Evolutionary conservation across 1,140 invertebrate genomes (phyloP).

Genomic region (Delia radicum): DNA sequence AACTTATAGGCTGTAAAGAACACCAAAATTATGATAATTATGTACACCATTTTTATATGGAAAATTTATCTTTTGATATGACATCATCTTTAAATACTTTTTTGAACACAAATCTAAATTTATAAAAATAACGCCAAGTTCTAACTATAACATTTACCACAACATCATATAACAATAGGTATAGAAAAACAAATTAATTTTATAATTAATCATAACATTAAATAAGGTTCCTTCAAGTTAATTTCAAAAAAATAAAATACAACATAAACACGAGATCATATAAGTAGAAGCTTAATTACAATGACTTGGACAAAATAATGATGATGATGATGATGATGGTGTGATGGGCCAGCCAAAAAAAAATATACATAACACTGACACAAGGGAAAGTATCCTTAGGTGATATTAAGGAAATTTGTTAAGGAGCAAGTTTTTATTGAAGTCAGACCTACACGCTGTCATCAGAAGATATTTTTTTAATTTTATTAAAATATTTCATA

Average conservation of each 20-base stretch:
- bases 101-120: background rate
- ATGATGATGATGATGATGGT: background rate
- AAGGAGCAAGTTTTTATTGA: no score
- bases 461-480: no score
- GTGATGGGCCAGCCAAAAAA: background rate
- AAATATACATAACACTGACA: no score
- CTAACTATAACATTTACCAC: background rate
- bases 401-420: no score
- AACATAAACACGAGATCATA: background rate
- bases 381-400: no score
- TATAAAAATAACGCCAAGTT: background rate
- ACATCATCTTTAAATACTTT: background rate
- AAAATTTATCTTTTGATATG: background rate
- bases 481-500: no score
- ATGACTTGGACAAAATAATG: background rate
- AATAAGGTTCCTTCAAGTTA: conserved; percentile 12
- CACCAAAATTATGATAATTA: no score
- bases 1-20: background rate
- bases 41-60: background rate
- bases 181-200: background rate
- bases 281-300: background rate
- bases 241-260: no score
- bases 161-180: background rate
- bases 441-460: no score
- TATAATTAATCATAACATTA: conserved; percentile 12